Evolutionary conservation across 2,888 invertebrate species (phyloP).

Genomic region (Acanthosepion lycidas): DNA sequence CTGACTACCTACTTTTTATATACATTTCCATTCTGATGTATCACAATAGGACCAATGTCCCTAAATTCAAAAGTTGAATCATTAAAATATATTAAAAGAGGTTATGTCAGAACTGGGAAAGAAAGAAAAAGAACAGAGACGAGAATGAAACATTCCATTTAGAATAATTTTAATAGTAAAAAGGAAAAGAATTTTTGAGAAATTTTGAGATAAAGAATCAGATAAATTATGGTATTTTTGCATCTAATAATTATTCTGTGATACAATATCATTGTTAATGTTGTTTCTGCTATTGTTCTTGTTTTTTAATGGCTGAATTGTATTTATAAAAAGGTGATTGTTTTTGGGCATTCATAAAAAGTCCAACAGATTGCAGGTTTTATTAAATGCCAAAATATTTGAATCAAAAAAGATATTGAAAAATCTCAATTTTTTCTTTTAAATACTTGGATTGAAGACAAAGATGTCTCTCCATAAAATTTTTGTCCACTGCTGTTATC

Average conservation of each 20-base stretch:
- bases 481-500: too few species aligned
- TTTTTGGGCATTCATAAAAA: background rate
- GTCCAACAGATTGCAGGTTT: background rate
- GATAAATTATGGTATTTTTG: slow-evolving; percentile 9
- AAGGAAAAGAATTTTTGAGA: background rate
- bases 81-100: background rate
- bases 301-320: background rate
- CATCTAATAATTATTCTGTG: slow-evolving; percentile 33
- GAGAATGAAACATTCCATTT: slow-evolving; percentile 4
- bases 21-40: slow-evolving; percentile 33
- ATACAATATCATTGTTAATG: background rate
- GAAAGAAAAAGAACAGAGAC: background rate
- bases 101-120: background rate
- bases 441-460: too few species aligned
- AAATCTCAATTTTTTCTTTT: background rate
- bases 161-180: too few species aligned
- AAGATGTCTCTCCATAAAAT: too few species aligned
- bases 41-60: background rate
- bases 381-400: slow-evolving; percentile 7
- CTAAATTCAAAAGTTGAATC: background rate
- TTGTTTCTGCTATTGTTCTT: background rate
- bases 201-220: background rate
- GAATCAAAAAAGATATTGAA: background rate
- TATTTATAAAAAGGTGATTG: background rate
- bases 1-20: slow-evolving; percentile 8